These are phyloP conservation scores for Mylabris phalerata DNA, from an alignment of 1,140 invertebrate species.

Conservation along the genomic window DNA sequence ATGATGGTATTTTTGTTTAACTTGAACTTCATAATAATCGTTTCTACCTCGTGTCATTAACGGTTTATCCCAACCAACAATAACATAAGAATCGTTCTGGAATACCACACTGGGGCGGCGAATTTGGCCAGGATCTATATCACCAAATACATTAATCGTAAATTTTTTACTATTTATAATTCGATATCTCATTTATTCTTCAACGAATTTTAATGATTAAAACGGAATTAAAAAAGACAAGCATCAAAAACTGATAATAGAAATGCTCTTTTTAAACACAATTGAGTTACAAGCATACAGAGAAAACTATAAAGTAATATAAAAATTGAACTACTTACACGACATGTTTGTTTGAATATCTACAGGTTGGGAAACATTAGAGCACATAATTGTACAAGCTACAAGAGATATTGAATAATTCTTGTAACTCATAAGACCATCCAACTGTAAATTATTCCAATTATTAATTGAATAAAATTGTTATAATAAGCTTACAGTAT, in stretches of 20 bases:
- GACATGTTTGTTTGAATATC: slow-evolving; percentile 53
- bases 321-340: slow-evolving; percentile 34
- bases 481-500: slow-evolving; percentile 31
- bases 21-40: slow-evolving; percentile 51
- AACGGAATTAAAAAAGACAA: too few relatives aligned
- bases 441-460: slow-evolving; percentile 18
- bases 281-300: too few relatives aligned
- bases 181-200: too few relatives aligned
- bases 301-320: too few relatives aligned
- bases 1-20: slow-evolving; percentile 40
- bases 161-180: background rate
- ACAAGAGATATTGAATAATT: slow-evolving; percentile 60
- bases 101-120: slow-evolving; percentile 45
- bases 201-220: too few relatives aligned
- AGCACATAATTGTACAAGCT: slow-evolving; percentile 66
- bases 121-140: slow-evolving; percentile 46
- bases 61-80: slow-evolving; percentile 55
- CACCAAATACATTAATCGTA: slow-evolving; percentile 1
- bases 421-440: slow-evolving; percentile 44
- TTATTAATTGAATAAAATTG: slow-evolving; percentile 22
- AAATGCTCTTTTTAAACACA: too few relatives aligned
- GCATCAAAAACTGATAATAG: too few relatives aligned
- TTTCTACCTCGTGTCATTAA: slow-evolving; percentile 53
- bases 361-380: slow-evolving; percentile 44
- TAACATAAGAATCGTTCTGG: slow-evolving; percentile 43